Percentiles rank a stretch among this genome's conserved stretches.
Conservation (phyloP, 2,113 vertebrate genomes). For the Chlamydotis undulata region DNA sequence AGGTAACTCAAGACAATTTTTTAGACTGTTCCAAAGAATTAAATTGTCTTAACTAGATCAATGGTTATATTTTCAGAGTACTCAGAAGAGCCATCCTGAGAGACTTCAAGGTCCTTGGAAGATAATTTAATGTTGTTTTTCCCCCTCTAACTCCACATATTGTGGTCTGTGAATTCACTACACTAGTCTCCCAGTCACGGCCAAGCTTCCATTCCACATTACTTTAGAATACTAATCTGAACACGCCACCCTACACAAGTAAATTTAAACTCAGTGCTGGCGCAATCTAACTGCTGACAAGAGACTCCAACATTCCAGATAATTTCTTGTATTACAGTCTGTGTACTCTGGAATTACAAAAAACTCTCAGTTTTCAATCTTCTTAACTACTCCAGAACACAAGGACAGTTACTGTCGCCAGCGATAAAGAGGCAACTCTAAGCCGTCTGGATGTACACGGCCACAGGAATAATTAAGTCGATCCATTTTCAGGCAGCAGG, state of each 20-base stretch:
- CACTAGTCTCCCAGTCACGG: background rate
- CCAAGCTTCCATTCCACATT: background rate
- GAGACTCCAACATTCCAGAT: background rate
- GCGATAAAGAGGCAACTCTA: constrained; percentile 11
- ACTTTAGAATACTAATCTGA: background rate
- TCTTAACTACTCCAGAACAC: constrained; percentile 14
- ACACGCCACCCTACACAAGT: background rate
- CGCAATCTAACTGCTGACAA: background rate
- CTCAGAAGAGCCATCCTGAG: background rate
- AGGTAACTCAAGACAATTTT: constrained; percentile 4
- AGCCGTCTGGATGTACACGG: background rate
- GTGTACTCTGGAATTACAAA: background rate
- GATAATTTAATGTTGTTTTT: background rate
- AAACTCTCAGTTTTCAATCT: background rate
- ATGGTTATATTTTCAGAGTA: constrained; percentile 1
- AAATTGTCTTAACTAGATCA: constrained; percentile 11
- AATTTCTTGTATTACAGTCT: background rate
- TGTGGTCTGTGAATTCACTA: background rate
- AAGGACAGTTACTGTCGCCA: background rate
- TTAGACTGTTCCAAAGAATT: background rate
- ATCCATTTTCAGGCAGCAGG: constrained; percentile 47
- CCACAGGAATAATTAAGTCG: constrained; percentile 44
- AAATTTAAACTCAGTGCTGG: background rate
- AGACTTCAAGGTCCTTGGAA: background rate
- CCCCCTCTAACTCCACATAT: background rate